phyloP scores from a whole-genome alignment of 2,797 vertebrate genomes.

The Oreochromis mossambicus region DNA sequence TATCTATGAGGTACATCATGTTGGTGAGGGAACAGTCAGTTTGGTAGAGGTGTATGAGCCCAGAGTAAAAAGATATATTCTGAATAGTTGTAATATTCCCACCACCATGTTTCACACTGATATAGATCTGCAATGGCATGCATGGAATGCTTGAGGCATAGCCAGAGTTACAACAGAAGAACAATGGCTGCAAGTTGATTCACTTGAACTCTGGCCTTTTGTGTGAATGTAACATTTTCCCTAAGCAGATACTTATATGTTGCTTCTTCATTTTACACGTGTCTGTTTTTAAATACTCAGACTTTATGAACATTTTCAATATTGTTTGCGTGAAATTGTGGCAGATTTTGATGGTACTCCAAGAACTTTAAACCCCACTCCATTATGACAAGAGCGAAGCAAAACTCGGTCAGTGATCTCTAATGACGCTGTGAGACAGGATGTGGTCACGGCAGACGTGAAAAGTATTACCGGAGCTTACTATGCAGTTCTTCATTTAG shows the following conservation, averaged over 20 bases:
- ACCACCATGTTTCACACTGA: background rate
- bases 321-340: background rate
- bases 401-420: background rate
- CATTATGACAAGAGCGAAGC: background rate
- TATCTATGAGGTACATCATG: background rate
- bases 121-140: background rate
- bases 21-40: background rate
- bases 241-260: background rate
- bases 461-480: background rate
- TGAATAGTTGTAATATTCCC: background rate
- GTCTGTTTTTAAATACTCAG: background rate
- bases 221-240: background rate
- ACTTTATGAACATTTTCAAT: background rate
- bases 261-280: background rate
- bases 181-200: background rate
- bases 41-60: background rate
- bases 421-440: conserved; percentile 7
- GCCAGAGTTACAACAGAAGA: background rate
- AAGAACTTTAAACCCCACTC: background rate
- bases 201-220: background rate
- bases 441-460: conserved; percentile 15
- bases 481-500: background rate
- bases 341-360: background rate
- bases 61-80: too few relatives aligned
- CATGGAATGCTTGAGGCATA: background rate